These are phyloP conservation scores for Drosophila suzukii DNA, from an alignment of 1,140 invertebrate genomes.

Conservation along the genomic window DNA sequence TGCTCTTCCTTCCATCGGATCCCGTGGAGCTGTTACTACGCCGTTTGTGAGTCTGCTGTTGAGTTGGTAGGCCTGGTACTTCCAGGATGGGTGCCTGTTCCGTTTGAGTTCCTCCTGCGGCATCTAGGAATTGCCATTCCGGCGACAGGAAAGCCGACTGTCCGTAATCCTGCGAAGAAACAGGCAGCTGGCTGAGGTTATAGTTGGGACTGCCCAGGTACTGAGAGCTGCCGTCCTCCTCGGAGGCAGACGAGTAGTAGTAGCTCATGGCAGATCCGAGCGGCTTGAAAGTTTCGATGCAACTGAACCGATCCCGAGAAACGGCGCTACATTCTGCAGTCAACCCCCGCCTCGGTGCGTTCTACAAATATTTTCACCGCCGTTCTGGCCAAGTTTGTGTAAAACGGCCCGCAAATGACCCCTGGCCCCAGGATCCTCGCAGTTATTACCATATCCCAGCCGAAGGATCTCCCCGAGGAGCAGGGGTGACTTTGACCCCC, in stretches of 20 bases:
- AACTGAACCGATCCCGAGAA: conserved; percentile 27
- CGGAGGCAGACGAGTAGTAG: conserved; percentile 69
- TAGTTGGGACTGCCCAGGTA: conserved; percentile 72
- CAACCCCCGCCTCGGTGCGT: conserved; percentile 40
- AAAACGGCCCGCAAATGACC: conserved; percentile 72
- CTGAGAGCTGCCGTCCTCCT: conserved; percentile 70
- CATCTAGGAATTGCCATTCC: conserved; percentile 65
- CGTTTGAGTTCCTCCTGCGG: background rate
- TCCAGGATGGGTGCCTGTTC: conserved; percentile 2
- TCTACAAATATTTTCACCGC: conserved; percentile 75
- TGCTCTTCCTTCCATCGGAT: conserved; percentile 23
- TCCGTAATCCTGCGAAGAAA: conserved; percentile 33
- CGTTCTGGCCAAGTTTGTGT: conserved; percentile 72
- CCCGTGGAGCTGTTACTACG: conserved; percentile 1
- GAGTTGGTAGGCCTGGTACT: background rate
- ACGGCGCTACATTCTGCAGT: background rate
- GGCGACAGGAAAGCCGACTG: conserved; percentile 46
- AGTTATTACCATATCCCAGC: conserved; percentile 66
- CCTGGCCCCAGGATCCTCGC: conserved; percentile 66
- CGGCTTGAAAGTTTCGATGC: conserved; percentile 66
- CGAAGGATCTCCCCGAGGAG: conserved; percentile 58
- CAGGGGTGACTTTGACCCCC: conserved; percentile 42
- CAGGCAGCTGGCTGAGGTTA: conserved; percentile 37
- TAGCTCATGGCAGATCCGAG: conserved; percentile 61
- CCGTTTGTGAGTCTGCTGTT: background rate